Evolutionary conservation across 2,113 vertebrate species (phyloP).

Genomic region (Suricata suricatta): DNA sequence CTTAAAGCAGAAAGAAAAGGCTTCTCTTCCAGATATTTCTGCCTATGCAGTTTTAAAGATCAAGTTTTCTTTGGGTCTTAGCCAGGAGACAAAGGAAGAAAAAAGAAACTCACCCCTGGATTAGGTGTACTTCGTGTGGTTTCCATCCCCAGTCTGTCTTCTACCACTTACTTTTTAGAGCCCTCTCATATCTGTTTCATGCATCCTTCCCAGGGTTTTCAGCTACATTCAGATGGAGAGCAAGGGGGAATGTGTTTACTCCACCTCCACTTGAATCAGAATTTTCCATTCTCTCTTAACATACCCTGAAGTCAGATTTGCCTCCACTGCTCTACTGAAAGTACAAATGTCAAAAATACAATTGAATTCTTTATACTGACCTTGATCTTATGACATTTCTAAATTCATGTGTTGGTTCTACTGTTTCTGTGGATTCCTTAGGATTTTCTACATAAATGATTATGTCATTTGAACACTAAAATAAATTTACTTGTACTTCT

Average conservation of each 20-base stretch:
- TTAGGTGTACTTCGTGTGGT: neutral
- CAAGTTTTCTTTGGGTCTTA: neutral
- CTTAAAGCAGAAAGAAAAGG: neutral
- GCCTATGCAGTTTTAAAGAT: neutral
- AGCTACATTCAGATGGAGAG: neutral
- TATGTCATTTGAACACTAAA: neutral
- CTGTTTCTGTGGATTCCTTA: neutral
- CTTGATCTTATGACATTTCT: neutral
- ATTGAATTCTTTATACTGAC: neutral
- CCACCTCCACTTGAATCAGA: neutral
- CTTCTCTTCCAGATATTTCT: neutral
- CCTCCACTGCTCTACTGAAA: neutral
- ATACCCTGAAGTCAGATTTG: neutral
- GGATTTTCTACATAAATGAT: neutral
- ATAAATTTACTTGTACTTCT: neutral
- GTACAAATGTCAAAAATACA: neutral
- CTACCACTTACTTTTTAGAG: neutral
- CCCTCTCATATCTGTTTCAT: neutral
- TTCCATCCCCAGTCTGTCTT: neutral
- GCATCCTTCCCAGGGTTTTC: neutral
- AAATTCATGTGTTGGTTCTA: neutral
- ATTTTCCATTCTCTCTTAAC: neutral
- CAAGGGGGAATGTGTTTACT: neutral
- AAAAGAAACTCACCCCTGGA: neutral
- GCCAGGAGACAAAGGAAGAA: neutral